phyloP scores from a whole-genome alignment of 2,113 vertebrate genomes.

The Notothenia coriiceps region DNA sequence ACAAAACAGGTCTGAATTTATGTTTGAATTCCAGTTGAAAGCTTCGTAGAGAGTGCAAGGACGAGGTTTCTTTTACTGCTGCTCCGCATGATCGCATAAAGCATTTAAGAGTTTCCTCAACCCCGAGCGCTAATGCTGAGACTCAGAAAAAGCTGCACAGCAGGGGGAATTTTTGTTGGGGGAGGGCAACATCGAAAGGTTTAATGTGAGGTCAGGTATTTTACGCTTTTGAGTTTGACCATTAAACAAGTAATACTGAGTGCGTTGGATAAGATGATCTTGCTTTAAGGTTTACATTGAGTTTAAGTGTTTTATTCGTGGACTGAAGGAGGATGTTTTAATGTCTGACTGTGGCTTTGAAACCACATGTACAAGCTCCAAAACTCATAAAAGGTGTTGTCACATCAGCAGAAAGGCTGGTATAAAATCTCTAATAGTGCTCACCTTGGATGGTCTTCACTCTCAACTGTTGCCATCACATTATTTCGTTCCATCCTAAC shows the following conservation, averaged over 20 bases:
- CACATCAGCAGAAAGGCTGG: slow-evolving; percentile 9
- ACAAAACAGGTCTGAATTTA: slow-evolving; percentile 52
- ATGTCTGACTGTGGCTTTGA: slow-evolving; percentile 14
- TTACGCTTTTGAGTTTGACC: slow-evolving; percentile 34
- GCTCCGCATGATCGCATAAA: slow-evolving; percentile 54
- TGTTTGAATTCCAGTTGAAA: slow-evolving; percentile 56
- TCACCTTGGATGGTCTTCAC: background rate
- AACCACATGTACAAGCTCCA: background rate
- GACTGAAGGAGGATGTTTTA: background rate
- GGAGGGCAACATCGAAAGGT: slow-evolving; percentile 16
- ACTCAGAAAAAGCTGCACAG: slow-evolving; percentile 40
- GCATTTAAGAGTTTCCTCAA: slow-evolving; percentile 68
- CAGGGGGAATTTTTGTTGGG: slow-evolving; percentile 1
- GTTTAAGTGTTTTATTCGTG: slow-evolving; percentile 15
- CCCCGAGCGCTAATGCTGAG: slow-evolving; percentile 47
- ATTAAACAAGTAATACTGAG: slow-evolving; percentile 42
- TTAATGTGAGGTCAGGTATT: slow-evolving; percentile 32
- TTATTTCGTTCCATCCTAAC: background rate
- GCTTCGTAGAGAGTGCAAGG: slow-evolving; percentile 17
- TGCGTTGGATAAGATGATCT: slow-evolving; percentile 12
- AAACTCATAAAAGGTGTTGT: slow-evolving; percentile 1
- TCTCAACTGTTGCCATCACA: background rate
- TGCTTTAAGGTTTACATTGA: slow-evolving; percentile 14
- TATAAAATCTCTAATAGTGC: background rate
- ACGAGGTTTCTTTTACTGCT: slow-evolving; percentile 58